Percentiles rank a stretch among this genome's conserved stretches.
Evolutionary conservation across 2,888 invertebrate species (phyloP).

Genomic region (Eristalis pertinax): DNA sequence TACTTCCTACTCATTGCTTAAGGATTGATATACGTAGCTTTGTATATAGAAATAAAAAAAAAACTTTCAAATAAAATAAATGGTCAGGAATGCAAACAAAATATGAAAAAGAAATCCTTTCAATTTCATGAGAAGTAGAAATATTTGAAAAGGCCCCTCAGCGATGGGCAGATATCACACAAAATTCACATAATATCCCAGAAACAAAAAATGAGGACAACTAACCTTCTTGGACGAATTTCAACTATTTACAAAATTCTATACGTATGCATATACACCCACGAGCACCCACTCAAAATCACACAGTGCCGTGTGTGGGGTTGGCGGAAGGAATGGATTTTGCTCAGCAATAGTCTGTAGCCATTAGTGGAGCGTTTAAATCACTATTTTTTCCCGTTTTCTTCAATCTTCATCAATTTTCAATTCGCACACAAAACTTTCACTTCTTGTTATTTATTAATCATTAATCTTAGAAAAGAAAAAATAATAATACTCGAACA

Average conservation of each 20-base stretch:
- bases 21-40: constrained; percentile 41
- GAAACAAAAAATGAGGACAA: constrained; percentile 29
- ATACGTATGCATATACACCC: constrained; percentile 42
- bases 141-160: neutral
- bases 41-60: constrained; percentile 38
- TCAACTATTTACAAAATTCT: constrained; percentile 58
- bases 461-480: neutral
- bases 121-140: neutral
- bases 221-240: constrained; percentile 67
- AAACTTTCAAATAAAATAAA: constrained; percentile 32
- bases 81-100: constrained; percentile 25
- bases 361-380: constrained; percentile 57
- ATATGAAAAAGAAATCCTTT: constrained; percentile 36
- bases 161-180: neutral
- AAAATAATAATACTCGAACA: neutral
- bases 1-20: constrained; percentile 65
- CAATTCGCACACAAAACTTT: constrained; percentile 48
- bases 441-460: constrained; percentile 45
- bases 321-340: constrained; percentile 66
- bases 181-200: constrained; percentile 26
- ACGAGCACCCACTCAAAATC: constrained; percentile 68
- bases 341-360: constrained; percentile 67
- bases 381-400: constrained; percentile 27
- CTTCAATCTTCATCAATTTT: constrained; percentile 10
- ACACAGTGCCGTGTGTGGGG: constrained; percentile 54